phyloP scores from a whole-genome alignment of 2,888 invertebrate species.

The Zaprionus lineosus region DNA sequence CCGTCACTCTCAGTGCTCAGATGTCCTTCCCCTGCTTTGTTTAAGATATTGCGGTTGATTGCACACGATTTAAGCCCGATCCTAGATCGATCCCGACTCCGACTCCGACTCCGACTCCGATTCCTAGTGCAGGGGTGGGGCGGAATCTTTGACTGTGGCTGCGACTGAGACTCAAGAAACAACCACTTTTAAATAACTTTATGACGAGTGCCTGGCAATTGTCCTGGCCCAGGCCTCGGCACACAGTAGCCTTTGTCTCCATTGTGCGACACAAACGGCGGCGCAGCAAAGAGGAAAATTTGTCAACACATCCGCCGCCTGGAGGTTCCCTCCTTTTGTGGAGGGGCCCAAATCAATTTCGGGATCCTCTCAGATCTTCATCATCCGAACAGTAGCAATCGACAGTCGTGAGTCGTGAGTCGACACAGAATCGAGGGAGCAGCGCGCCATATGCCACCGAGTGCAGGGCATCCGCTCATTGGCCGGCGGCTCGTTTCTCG shows the following conservation, averaged over 20 bases:
- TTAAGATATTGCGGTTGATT: conserved; percentile 75
- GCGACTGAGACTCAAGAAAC: too few species aligned
- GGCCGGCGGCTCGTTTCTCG: too few species aligned
- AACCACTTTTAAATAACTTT: conserved; percentile 64
- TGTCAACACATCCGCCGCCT: conserved; percentile 49
- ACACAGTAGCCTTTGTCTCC: conserved; percentile 50
- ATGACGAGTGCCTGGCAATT: conserved; percentile 60
- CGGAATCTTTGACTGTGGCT: too few species aligned
- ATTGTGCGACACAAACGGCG: conserved; percentile 9
- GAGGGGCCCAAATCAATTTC: conserved; percentile 59
- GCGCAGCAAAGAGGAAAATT: conserved; percentile 54
- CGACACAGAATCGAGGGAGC: too few species aligned
- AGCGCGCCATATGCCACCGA: conserved; percentile 35
- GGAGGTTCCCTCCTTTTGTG: conserved; percentile 31
- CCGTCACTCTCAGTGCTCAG: conserved; percentile 35
- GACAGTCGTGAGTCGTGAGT: too few species aligned
- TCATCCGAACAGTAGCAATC: too few species aligned
- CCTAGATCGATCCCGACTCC: conserved; percentile 10
- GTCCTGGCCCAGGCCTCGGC: conserved; percentile 35
- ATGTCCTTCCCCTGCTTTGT: conserved; percentile 49
- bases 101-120: conserved; percentile 1
- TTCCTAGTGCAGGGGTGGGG: not conserved
- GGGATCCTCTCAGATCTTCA: conserved; percentile 52
- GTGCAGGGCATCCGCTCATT: conserved; percentile 1
- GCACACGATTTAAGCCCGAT: conserved; percentile 71